A percentile compares a stretch with the other conserved stretches of the same genome.
Evolutionary conservation across 2,888 invertebrate genomes (phyloP).

Genomic region (Orthosia cruda): DNA sequence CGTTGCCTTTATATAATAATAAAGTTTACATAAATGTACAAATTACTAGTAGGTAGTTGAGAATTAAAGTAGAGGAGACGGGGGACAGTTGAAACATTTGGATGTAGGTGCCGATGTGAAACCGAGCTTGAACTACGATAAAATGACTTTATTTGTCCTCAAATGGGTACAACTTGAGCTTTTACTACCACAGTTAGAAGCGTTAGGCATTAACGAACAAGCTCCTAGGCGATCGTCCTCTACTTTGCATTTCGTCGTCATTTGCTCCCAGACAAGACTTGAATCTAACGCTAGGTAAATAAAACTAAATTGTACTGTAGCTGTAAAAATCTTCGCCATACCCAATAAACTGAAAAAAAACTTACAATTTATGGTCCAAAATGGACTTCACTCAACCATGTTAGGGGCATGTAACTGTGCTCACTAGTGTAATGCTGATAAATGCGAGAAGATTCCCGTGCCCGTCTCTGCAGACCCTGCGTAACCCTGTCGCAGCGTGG

Average conservation of each 20-base stretch:
- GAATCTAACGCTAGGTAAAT: constrained; percentile 4
- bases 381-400: not conserved
- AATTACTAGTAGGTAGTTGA: constrained; percentile 27
- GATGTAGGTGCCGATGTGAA: constrained; percentile 7
- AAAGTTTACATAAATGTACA: constrained; percentile 29
- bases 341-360: not conserved
- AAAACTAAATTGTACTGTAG: not conserved
- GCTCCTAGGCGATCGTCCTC: constrained; percentile 4
- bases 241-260: constrained; percentile 23
- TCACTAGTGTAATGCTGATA: constrained; percentile 16
- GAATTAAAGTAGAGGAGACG: constrained; percentile 11
- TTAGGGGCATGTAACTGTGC: too few relatives aligned
- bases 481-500: not conserved
- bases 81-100: constrained; percentile 32
- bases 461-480: constrained; percentile 21
- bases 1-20: constrained; percentile 37
- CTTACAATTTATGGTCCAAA: constrained; percentile 9
- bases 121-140: constrained; percentile 34
- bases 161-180: constrained; percentile 31
- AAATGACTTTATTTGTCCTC: constrained; percentile 44
- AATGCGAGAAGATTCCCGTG: constrained; percentile 25
- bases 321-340: not conserved
- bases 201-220: constrained; percentile 17
- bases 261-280: constrained; percentile 8
- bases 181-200: constrained; percentile 30